Percentiles rank a stretch among this genome's conserved stretches.
Conservation (phyloP, 2,888 invertebrate genomes). For the Adelphocoris suturalis region DNA sequence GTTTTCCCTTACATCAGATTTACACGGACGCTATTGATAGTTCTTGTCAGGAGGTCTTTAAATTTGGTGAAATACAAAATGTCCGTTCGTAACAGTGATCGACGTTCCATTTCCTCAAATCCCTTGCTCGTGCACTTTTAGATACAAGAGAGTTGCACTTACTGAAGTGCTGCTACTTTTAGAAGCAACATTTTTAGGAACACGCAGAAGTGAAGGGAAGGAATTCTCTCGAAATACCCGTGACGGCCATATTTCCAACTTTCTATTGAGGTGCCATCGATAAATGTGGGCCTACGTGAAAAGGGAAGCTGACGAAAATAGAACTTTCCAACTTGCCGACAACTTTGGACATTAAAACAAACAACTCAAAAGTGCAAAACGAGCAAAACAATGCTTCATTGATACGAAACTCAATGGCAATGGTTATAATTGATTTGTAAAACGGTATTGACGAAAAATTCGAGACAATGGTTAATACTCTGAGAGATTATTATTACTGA, state of each 20-base stretch:
- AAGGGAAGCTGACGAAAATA: not conserved
- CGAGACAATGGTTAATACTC: too few species aligned
- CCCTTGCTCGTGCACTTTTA: too few species aligned
- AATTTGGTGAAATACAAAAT: too few species aligned
- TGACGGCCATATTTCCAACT: not conserved
- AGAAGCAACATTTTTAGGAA: not conserved
- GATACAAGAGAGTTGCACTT: not conserved
- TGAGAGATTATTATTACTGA: too few species aligned
- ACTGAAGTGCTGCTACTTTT: not conserved
- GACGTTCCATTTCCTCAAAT: too few species aligned
- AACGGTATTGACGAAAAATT: too few species aligned
- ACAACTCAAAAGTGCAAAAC: not conserved
- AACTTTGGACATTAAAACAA: not conserved
- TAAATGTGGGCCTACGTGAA: not conserved
- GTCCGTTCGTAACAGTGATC: too few species aligned
- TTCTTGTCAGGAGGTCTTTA: too few species aligned
- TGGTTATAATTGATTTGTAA: too few species aligned
- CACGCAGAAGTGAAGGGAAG: not conserved
- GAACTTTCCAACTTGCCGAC: not conserved
- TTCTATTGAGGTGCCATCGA: constrained; percentile 9
- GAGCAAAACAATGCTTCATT: not conserved
- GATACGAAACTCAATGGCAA: not conserved
- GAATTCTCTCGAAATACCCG: not conserved
- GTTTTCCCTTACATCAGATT: too few species aligned
- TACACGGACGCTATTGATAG: too few species aligned